Conservation (phyloP, 1,140 invertebrate species). For the Mizuhopecten yessoensis region DNA sequence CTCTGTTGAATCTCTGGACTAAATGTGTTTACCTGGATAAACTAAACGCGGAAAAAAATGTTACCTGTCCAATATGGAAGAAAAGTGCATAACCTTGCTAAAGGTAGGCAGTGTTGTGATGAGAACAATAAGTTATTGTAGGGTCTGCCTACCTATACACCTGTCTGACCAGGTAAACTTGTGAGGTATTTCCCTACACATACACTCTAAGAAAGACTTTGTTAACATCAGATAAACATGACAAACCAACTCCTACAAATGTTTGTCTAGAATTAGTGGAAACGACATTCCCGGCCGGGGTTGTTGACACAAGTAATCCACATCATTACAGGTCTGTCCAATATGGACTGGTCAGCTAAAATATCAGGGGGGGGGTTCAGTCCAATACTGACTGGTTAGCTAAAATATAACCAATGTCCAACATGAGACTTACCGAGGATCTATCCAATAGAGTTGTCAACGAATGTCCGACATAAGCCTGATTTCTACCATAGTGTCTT, state of each 20-base stretch:
- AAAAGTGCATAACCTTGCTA: not conserved
- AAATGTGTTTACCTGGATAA: not conserved
- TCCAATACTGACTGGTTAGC: not conserved
- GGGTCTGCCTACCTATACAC: constrained; percentile 21
- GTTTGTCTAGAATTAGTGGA: constrained; percentile 19
- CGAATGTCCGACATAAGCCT: not conserved
- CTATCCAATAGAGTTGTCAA: not conserved
- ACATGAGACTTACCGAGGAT: too few relatives aligned
- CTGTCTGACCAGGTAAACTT: constrained; percentile 30
- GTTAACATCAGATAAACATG: constrained; percentile 6
- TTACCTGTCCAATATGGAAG: not conserved
- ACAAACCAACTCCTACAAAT: constrained; percentile 16
- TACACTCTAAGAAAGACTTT: not conserved
- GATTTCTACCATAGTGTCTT: not conserved
- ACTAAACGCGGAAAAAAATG: not conserved
- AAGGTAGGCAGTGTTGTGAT: too few relatives aligned
- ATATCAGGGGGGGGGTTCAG: not conserved
- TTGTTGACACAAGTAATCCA: constrained; percentile 16
- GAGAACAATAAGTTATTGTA: not conserved
- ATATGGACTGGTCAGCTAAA: constrained; percentile 32
- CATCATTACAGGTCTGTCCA: not conserved
- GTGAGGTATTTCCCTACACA: not conserved
- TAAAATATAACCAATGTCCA: too few relatives aligned
- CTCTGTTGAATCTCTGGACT: too few relatives aligned
- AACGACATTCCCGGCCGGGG: not conserved